A percentile compares a stretch with the other conserved stretches of the same genome.
Evolutionary conservation across 2,888 invertebrate genomes (phyloP).

Genomic region (Morpho achilles): DNA sequence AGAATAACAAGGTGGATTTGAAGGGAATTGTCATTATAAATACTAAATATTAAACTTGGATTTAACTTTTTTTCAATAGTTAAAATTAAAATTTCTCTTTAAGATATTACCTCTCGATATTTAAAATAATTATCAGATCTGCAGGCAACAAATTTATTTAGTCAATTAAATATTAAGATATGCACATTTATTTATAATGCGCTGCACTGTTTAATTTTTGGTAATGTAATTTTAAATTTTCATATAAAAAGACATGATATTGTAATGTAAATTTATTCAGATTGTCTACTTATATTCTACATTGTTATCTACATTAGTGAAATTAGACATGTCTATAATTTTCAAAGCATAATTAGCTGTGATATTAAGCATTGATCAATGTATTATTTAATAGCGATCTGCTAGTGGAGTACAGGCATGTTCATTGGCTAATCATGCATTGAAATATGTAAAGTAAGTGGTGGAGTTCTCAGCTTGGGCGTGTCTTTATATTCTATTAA

Average conservation of each 20-base stretch:
- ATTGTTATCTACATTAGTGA: constrained; percentile 79
- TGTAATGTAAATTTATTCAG: constrained; percentile 79
- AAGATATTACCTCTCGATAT: constrained; percentile 80
- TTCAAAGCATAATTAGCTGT: constrained; percentile 80
- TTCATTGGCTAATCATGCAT: constrained; percentile 80
- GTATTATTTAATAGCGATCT: constrained; percentile 76
- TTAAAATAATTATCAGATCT: constrained; percentile 77
- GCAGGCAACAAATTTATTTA: constrained; percentile 81
- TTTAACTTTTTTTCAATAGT: constrained; percentile 79
- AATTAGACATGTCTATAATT: constrained; percentile 79
- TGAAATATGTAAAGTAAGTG: constrained; percentile 76
- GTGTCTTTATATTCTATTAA: constrained; percentile 77
- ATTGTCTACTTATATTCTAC: constrained; percentile 79
- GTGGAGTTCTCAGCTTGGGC: constrained; percentile 73
- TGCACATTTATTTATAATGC: constrained; percentile 81
- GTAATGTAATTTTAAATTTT: constrained; percentile 77
- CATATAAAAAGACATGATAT: constrained; percentile 80
- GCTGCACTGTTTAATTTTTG: constrained; percentile 80
- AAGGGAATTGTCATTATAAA: constrained; percentile 76
- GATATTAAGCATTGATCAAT: constrained; percentile 77
- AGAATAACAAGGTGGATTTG: constrained; percentile 75
- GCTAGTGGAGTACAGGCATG: constrained; percentile 75
- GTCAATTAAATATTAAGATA: constrained; percentile 80
- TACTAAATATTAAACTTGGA: constrained; percentile 76
- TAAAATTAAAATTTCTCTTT: constrained; percentile 77